Base-by-base conservation (phyloP, 2,797 vertebrate genomes). In the Distichodus sexfasciatus region DNA sequence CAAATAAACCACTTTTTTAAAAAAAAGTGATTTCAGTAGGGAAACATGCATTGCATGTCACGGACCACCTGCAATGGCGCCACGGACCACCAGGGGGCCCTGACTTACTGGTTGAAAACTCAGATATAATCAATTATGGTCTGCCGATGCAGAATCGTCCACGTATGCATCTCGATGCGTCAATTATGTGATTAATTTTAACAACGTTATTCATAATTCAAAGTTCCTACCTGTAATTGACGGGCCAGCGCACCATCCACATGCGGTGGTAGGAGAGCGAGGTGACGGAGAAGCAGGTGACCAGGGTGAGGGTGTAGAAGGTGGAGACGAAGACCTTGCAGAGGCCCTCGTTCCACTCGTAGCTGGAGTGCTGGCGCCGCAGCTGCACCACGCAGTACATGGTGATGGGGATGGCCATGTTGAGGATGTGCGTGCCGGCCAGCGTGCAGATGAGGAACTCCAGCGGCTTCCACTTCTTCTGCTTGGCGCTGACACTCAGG, bases 201-300 rank as follows among this genome's bases (percentile, higher is more conserved):
- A n/a, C n/a, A n/a, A n/a, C n/a, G n/a, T n/a, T n/a, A n/a, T n/a
- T n/a, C n/a, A n/a, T n/a, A n/a, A n/a, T n/a, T n/a, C n/a, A n/a
- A n/a, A 21, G 23, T 4, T 26, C 84, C 71, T 82, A 93, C 94
- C 94, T 93, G 90, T 97, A 97, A 87, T 97, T 97, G 29, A 97
- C 95, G 0, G 95, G 95, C 95, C 95, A 97, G 74, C 95, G 94
- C 2, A 97, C 95, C 95, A 97, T 97, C 95, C 95, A 97, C 95
- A 97, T 96, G 67, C 95, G 94, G 81, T 97, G 95, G 83, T 97
- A 97, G 80, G 95, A 96, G 14, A 97, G 90, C 0, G 95, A 97
- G 65, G 95, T 97, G 84, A 97, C 93, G 0, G 94, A 96, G 88
- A 97, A 97, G 87, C 95, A 96, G 68, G 95, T 97, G 87, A 94